phyloP scores from a whole-genome alignment of 2,888 invertebrate species.

The Morpho deidamia region DNA sequence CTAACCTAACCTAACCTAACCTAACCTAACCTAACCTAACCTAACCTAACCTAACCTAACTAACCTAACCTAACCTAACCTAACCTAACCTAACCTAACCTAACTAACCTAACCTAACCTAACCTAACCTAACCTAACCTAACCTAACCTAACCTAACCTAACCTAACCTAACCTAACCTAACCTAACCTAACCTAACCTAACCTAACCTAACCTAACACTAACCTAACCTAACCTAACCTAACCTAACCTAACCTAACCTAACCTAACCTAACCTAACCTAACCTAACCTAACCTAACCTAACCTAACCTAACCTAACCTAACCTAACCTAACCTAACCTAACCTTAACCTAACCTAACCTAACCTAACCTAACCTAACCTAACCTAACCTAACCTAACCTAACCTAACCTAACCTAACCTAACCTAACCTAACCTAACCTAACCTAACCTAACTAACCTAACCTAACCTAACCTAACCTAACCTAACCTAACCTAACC shows the following conservation, averaged over 20 bases:
- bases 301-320: slow-evolving; percentile 21
- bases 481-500: too few relatives aligned
- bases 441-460: slow-evolving; percentile 19
- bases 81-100: slow-evolving; percentile 24
- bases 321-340: slow-evolving; percentile 28
- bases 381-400: slow-evolving; percentile 25
- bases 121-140: slow-evolving; percentile 20
- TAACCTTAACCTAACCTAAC: slow-evolving; percentile 24
- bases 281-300: slow-evolving; percentile 28
- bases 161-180: too few relatives aligned
- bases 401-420: slow-evolving; percentile 25
- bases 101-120: slow-evolving; percentile 27
- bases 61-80: slow-evolving; percentile 19
- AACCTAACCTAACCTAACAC: too few relatives aligned
- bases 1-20: slow-evolving; percentile 25
- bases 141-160: slow-evolving; percentile 15
- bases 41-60: too few relatives aligned
- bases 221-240: slow-evolving; percentile 28
- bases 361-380: slow-evolving; percentile 23
- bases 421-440: slow-evolving; percentile 13
- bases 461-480: slow-evolving; percentile 6
- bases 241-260: slow-evolving; percentile 32
- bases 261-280: slow-evolving; percentile 27
- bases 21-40: slow-evolving; percentile 28
- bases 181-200: slow-evolving; percentile 33